phyloP scores from a whole-genome alignment of 2,797 vertebrate genomes.

The Tokudaia muenninki region DNA sequence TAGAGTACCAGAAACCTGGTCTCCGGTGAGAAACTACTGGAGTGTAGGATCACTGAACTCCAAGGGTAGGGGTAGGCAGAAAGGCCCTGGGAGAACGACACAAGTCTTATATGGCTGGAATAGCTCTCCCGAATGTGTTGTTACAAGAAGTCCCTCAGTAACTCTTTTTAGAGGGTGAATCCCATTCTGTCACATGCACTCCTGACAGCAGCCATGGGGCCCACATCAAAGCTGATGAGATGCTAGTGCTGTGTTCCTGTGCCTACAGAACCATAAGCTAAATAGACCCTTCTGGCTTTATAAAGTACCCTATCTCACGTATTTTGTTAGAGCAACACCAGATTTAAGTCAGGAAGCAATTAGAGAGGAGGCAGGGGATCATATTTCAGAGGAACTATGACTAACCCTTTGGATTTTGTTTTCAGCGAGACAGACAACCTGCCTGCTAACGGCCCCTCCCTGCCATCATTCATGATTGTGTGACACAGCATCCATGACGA shows the following conservation, averaged over 20 bases:
- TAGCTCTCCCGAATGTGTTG: neutral
- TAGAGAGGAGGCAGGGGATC: neutral
- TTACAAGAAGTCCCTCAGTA: neutral
- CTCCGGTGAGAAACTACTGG: neutral
- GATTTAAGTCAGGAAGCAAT: neutral
- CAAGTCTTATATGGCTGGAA: neutral
- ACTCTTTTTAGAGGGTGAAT: neutral
- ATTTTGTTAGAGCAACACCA: neutral
- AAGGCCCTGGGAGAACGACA: neutral
- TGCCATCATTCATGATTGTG: neutral
- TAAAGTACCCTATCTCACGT: neutral
- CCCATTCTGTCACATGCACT: neutral
- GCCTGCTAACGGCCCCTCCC: slow-evolving; percentile 13
- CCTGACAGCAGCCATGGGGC: neutral
- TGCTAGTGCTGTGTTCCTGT: neutral
- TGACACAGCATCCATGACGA: neutral
- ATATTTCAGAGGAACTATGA: neutral
- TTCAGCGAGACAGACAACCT: neutral
- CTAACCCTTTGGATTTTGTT: neutral
- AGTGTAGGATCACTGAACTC: neutral
- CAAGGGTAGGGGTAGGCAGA: neutral
- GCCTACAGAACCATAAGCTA: neutral
- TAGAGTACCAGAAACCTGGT: neutral
- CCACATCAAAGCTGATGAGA: neutral
- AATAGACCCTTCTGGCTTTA: neutral